A percentile compares a stretch with the other conserved stretches of the same genome.
Evolutionary conservation across 2,113 vertebrate genomes (phyloP).

Genomic region (Xyliphius kryptos): DNA sequence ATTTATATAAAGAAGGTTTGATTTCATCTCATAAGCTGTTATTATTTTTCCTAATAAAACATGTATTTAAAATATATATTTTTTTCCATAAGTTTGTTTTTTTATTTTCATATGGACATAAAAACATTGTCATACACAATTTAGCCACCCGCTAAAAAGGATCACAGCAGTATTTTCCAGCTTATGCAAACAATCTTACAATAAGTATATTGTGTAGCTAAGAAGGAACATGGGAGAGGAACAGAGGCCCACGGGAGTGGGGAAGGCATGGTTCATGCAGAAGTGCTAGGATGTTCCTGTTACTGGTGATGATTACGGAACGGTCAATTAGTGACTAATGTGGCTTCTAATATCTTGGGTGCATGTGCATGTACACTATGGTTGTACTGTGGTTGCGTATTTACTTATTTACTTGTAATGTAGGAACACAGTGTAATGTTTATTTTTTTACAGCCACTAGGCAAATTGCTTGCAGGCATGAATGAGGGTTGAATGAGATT

Average conservation of each 20-base stretch:
- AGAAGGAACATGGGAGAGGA: neutral
- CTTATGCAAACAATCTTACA: constrained; percentile 7
- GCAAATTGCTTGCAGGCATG: too few relatives aligned
- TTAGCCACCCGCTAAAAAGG: neutral
- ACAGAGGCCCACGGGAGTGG: neutral
- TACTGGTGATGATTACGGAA: constrained; percentile 13
- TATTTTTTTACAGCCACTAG: too few relatives aligned
- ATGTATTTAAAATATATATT: too few relatives aligned
- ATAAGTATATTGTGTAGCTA: constrained; percentile 9
- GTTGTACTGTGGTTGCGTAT: neutral
- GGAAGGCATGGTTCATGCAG: neutral
- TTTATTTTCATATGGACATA: too few relatives aligned
- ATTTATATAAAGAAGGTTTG: too few relatives aligned
- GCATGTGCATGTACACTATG: neutral
- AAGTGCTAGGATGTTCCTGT: constrained; percentile 25
- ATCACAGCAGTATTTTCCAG: neutral
- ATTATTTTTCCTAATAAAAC: too few relatives aligned
- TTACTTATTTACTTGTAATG: neutral
- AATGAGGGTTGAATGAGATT: too few relatives aligned
- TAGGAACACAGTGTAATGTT: too few relatives aligned
- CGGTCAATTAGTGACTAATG: constrained; percentile 6
- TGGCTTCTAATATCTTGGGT: neutral
- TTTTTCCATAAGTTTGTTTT: too few relatives aligned
- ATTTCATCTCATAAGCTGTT: too few relatives aligned
- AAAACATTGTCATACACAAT: too few relatives aligned